Conservation (phyloP, 2,888 invertebrate genomes). For the Antitype chi region DNA sequence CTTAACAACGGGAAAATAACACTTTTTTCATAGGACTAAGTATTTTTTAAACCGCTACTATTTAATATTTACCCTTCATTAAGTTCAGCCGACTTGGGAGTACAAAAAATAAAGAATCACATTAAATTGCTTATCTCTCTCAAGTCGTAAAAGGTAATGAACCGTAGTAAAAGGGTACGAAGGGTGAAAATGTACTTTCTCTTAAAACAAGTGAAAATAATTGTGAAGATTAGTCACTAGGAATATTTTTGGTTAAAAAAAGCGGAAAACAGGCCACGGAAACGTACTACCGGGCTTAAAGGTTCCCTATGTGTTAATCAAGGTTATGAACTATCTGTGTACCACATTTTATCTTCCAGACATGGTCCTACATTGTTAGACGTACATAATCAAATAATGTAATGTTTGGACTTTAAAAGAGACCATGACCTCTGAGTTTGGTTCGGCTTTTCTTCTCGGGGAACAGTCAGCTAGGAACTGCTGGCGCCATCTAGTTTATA, state of each 20-base stretch:
- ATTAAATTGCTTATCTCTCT: slow-evolving; percentile 44
- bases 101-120: slow-evolving; percentile 45
- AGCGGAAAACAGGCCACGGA: no score
- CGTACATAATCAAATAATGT: no score
- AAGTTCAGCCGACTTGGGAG: slow-evolving; percentile 23
- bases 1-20: not conserved
- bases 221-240: slow-evolving; percentile 14
- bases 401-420: no score
- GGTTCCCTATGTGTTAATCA: no score
- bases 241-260: not conserved
- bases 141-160: slow-evolving; percentile 61
- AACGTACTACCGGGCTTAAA: no score
- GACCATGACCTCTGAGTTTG: no score
- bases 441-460: no score
- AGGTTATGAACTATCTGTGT: no score
- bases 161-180: slow-evolving; percentile 29
- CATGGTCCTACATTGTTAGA: no score
- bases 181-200: slow-evolving; percentile 29
- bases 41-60: slow-evolving; percentile 3
- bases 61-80: slow-evolving; percentile 42
- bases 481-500: no score
- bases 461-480: no score
- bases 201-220: slow-evolving; percentile 35
- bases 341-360: no score
- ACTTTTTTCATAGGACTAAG: not conserved